A percentile compares a stretch with the other conserved stretches of the same genome.
phyloP scores from a whole-genome alignment of 2,113 vertebrate genomes.

The Rhadina sibilatrix region DNA sequence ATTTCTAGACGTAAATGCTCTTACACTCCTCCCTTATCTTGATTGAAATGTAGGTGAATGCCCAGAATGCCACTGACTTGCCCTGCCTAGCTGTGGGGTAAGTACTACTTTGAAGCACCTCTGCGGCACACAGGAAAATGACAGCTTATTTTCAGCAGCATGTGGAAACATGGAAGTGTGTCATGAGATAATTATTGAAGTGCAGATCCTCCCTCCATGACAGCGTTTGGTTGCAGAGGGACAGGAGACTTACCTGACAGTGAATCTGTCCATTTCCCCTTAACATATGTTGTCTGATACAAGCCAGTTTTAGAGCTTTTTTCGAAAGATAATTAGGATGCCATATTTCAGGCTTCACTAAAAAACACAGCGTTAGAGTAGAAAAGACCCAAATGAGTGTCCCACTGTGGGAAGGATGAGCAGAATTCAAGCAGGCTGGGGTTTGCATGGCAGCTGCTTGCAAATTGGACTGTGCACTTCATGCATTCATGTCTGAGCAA shows the following conservation, averaged over 20 bases:
- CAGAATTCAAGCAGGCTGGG: not conserved
- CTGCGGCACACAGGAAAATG: not conserved
- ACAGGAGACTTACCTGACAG: not conserved
- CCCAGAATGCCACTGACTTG: not conserved
- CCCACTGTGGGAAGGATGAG: not conserved
- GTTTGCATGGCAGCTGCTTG: not conserved
- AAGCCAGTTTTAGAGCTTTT: not conserved
- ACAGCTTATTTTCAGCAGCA: not conserved
- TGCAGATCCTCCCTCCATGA: not conserved
- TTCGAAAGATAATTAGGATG: not conserved
- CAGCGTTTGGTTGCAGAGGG: not conserved
- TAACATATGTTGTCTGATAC: not conserved
- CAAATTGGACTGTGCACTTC: fast-evolving
- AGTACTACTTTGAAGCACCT: not conserved
- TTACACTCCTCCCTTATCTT: not conserved
- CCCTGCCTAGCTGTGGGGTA: not conserved
- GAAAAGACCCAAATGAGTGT: not conserved
- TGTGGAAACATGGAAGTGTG: not conserved
- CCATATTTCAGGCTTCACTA: not conserved
- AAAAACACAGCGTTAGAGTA: not conserved
- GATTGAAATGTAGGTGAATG: not conserved
- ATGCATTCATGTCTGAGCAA: no score
- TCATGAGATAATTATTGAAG: not conserved
- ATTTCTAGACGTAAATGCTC: not conserved
- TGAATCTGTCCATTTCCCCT: not conserved